A percentile compares a stretch with the other conserved stretches of the same genome.
These are phyloP conservation scores for Micropterix aruncella DNA, from an alignment of 2,888 invertebrate genomes.

Conservation along the genomic window DNA sequence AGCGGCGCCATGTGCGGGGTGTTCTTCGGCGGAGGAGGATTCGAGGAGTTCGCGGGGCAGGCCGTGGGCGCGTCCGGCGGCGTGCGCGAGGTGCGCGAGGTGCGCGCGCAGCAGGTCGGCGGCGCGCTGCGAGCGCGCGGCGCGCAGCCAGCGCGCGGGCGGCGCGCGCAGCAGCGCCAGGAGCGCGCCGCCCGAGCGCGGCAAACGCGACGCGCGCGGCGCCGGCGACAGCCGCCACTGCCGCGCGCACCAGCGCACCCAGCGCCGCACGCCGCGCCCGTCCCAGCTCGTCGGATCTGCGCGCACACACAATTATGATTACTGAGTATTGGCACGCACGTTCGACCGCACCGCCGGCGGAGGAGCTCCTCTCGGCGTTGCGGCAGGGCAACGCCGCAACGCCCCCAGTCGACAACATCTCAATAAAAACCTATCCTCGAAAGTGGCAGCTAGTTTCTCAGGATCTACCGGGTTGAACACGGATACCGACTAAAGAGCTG, in stretches of 20 bases:
- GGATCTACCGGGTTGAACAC: too few relatives aligned
- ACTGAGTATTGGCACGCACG: too few relatives aligned
- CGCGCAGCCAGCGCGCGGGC: conserved; percentile 3
- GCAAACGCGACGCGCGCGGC: neutral
- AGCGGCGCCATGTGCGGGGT: too few relatives aligned
- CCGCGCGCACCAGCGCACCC: neutral
- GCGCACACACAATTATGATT: too few relatives aligned
- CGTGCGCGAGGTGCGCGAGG: conserved; percentile 9
- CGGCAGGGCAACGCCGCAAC: too few relatives aligned
- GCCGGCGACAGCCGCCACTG: neutral
- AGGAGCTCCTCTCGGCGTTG: too few relatives aligned
- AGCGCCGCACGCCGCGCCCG: neutral
- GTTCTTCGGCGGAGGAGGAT: conserved; percentile 21
- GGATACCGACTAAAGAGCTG: too few relatives aligned
- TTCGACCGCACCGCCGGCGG: too few relatives aligned
- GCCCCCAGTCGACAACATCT: too few relatives aligned
- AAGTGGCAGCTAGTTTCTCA: too few relatives aligned
- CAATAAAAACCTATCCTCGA: too few relatives aligned
- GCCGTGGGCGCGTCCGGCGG: conserved; percentile 10
- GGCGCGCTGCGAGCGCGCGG: conserved; percentile 1
- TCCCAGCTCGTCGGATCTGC: neutral
- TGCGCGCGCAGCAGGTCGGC: conserved; percentile 5
- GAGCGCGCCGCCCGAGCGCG: neutral
- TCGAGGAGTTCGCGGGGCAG: conserved; percentile 17
- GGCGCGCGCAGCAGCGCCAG: neutral